Percentiles rank a stretch among this genome's conserved stretches.
Evolutionary conservation across 2,113 vertebrate species (phyloP).

Genomic region (Aphyosemion australe): DNA sequence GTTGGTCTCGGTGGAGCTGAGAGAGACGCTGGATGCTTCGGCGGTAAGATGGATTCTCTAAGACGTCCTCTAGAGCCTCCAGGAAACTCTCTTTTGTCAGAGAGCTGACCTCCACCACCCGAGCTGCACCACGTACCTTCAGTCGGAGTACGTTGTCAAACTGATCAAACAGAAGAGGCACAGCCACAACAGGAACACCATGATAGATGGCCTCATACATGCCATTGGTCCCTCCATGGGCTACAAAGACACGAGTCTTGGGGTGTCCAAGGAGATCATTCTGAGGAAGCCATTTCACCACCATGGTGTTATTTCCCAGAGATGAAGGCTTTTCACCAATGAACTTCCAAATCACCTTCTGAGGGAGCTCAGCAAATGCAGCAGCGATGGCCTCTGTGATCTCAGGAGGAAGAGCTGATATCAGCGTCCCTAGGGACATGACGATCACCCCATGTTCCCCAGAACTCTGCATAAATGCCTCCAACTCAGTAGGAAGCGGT

Average conservation of each 20-base stretch:
- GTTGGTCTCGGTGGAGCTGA: slow-evolving; percentile 67
- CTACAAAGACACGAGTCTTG: slow-evolving; percentile 73
- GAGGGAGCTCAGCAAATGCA: slow-evolving; percentile 78
- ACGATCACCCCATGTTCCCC: slow-evolving; percentile 77
- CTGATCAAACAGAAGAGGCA: slow-evolving; percentile 79
- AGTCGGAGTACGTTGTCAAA: slow-evolving; percentile 75
- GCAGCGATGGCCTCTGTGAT: slow-evolving; percentile 68
- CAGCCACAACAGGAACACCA: slow-evolving; percentile 70
- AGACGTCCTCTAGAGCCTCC: slow-evolving; percentile 66
- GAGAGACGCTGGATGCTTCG: slow-evolving; percentile 71
- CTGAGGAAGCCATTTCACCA: slow-evolving; percentile 78
- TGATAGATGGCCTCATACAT: slow-evolving; percentile 80
- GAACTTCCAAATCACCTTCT: slow-evolving; percentile 79
- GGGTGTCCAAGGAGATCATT: slow-evolving; percentile 78
- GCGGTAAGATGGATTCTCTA: slow-evolving; percentile 70
- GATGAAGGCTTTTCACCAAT: slow-evolving; percentile 59
- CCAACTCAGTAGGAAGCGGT: slow-evolving; percentile 66
- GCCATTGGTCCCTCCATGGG: slow-evolving; percentile 79
- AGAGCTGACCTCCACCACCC: slow-evolving; percentile 52
- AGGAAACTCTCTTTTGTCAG: slow-evolving; percentile 66
- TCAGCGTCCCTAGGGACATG: slow-evolving; percentile 76
- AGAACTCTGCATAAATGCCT: slow-evolving; percentile 77
- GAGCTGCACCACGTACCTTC: slow-evolving; percentile 67
- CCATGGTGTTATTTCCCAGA: slow-evolving; percentile 76
- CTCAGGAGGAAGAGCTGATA: slow-evolving; percentile 61